Evolutionary conservation across 2,888 invertebrate genomes (phyloP), one percentile per base, ranked within the genome.

Genomic region (Exephanes ischioxanthus): DNA sequence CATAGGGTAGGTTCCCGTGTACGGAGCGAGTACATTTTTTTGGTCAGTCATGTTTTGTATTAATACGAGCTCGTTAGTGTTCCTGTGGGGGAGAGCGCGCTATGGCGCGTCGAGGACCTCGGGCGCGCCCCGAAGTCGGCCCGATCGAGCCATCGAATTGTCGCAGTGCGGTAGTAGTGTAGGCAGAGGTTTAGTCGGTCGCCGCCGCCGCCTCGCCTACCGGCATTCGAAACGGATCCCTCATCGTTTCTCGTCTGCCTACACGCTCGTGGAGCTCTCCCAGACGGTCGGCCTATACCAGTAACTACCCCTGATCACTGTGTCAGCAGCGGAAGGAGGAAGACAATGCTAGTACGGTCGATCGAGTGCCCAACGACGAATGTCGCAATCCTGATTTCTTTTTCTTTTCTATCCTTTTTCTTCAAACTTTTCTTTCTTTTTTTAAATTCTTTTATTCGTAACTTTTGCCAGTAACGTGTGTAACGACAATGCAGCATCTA

Each of bases 141-240:
- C 84, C 88, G 88, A 84, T 90, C 90, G 90, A 91, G 90, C 90
- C 88, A 91, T 93, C 91, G 92, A 91, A 93, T 91, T 93, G 93
- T 93, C 93, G 93, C 93, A 93, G 90, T 93, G 93, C 93, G 92
- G 93, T 93, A 91, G 89, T 85, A 86, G 88, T 90, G 88, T 92
- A 92, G 91, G 89, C 87, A 89, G 88, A 90, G 89, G 87, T 91
- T 89, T 89, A 88, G 90, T 89, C 89, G 89, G 88, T 76, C 89
- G 26, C 73, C 78, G 53, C 58, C 76, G 53, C 85, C 88, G 81
- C n/a, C 63, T 19, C 19, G 19, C 85, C 86, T 86, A 85, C 87
- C 82, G 68, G 55, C 68, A 68, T 68, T 66, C 77, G 80, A 86
- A 86, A 86, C 77, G 85, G 80, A 86, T 87, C 90, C 89, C 81